These are phyloP conservation scores for Myanophis thanlyinensis DNA, from an alignment of 2,113 vertebrate species.

Conservation along the genomic window DNA sequence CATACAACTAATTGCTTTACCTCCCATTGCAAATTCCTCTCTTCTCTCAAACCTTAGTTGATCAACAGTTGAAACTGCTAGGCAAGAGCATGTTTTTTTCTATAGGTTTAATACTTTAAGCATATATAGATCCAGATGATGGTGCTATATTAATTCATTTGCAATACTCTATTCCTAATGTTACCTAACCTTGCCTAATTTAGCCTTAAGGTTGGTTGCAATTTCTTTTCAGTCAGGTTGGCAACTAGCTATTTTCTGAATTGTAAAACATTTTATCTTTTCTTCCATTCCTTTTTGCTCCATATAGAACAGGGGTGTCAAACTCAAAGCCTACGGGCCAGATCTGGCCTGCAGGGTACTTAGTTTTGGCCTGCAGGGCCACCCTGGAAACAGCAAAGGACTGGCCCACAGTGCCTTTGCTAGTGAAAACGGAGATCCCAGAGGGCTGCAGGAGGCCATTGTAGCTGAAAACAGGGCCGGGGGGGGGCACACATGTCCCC, in stretches of 20 bases:
- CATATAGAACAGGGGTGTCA: not conserved
- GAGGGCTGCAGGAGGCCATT: too few relatives aligned
- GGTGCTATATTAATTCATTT: not conserved
- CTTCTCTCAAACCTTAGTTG: not conserved
- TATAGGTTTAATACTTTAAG: not conserved
- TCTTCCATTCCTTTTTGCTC: not conserved
- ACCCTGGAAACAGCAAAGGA: too few relatives aligned
- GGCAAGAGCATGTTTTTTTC: not conserved
- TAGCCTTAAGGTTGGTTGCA: not conserved
- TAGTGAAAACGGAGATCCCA: too few relatives aligned
- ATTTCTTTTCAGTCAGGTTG: not conserved
- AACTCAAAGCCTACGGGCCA: too few relatives aligned
- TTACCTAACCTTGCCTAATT: not conserved
- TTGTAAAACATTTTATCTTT: not conserved
- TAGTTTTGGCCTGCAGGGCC: too few relatives aligned
- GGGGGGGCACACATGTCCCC: too few relatives aligned
- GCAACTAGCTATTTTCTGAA: not conserved
- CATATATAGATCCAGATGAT: not conserved
- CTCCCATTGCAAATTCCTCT: not conserved
- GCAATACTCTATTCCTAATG: not conserved
- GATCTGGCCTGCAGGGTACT: too few relatives aligned
- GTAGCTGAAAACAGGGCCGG: too few relatives aligned
- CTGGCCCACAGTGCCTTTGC: too few relatives aligned
- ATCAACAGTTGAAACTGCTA: not conserved
- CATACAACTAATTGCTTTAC: not conserved